Percentiles rank a stretch among this genome's conserved stretches.
Evolutionary conservation across 2,888 invertebrate genomes (phyloP).

Genomic region (Flexamia atlantica): DNA sequence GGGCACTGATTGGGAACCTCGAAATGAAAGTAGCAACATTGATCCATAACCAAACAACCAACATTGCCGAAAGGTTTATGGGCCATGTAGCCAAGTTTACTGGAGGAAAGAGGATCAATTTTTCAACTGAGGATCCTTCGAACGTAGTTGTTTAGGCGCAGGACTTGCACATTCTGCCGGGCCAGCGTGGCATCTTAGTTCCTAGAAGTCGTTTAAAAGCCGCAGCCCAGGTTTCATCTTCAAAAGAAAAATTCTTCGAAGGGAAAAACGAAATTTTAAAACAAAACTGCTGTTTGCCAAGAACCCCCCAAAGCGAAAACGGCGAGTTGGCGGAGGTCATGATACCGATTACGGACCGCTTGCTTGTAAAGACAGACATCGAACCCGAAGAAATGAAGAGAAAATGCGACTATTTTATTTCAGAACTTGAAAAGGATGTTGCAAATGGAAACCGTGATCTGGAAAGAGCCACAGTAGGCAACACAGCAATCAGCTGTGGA

Average conservation of each 20-base stretch:
- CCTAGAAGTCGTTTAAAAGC: conserved; percentile 9
- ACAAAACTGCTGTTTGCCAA: neutral
- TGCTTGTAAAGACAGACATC: neutral
- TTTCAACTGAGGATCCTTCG: conserved; percentile 69
- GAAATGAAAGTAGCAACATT: conserved; percentile 65
- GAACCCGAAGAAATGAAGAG: conserved; percentile 25
- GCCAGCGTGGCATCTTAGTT: conserved; percentile 62
- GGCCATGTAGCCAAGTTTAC: conserved; percentile 71
- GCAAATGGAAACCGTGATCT: neutral
- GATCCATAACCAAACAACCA: conserved; percentile 69
- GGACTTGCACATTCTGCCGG: conserved; percentile 71
- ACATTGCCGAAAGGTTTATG: conserved; percentile 71
- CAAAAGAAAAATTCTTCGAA: neutral
- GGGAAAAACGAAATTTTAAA: neutral
- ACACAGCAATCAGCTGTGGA: conserved; percentile 17
- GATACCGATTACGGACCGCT: conserved; percentile 30
- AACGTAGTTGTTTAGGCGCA: conserved; percentile 71
- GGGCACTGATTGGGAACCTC: conserved; percentile 5
- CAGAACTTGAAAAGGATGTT: conserved; percentile 8
- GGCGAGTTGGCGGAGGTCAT: neutral
- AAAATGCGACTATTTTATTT: neutral
- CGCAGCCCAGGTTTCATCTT: conserved; percentile 44
- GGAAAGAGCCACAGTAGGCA: conserved; percentile 1
- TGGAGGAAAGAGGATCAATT: conserved; percentile 67
- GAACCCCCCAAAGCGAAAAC: neutral